Evolutionary conservation across 2,888 invertebrate genomes (phyloP).

Genomic region (Noctua janthe): DNA sequence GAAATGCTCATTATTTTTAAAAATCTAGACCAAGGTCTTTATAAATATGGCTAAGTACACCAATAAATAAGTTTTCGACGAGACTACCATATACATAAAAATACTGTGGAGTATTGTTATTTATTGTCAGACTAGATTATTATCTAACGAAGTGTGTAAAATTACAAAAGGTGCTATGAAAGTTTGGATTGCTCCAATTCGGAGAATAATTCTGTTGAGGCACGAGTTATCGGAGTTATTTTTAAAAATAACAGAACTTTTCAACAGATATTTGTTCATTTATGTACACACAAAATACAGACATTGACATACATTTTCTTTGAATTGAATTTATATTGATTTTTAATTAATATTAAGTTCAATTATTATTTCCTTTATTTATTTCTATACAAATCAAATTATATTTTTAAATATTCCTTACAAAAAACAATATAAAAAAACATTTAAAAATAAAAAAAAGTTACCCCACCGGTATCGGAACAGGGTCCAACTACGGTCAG

Average conservation of each 20-base stretch:
- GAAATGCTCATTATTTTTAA: constrained; percentile 32
- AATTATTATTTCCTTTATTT: no score
- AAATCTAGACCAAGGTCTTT: not conserved
- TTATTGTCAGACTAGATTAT: constrained; percentile 6
- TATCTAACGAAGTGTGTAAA: constrained; percentile 23
- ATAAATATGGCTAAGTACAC: not conserved
- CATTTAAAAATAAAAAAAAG: no score
- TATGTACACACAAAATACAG: no score
- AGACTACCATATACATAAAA: not conserved
- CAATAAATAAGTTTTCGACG: constrained; percentile 19
- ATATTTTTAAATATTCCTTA: no score
- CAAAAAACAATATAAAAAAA: no score
- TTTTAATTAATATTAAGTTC: no score
- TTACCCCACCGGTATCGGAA: no score
- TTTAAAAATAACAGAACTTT: not conserved
- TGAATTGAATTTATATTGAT: no score
- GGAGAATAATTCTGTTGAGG: not conserved
- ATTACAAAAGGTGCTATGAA: not conserved
- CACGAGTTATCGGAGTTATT: not conserved
- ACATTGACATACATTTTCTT: no score
- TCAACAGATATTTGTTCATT: not conserved
- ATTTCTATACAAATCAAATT: no score
- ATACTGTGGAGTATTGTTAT: not conserved
- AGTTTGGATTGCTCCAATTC: not conserved
- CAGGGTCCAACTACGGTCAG: no score